Base-by-base conservation (phyloP, 2,113 vertebrate species). In the Onychostruthus taczanowskii region DNA sequence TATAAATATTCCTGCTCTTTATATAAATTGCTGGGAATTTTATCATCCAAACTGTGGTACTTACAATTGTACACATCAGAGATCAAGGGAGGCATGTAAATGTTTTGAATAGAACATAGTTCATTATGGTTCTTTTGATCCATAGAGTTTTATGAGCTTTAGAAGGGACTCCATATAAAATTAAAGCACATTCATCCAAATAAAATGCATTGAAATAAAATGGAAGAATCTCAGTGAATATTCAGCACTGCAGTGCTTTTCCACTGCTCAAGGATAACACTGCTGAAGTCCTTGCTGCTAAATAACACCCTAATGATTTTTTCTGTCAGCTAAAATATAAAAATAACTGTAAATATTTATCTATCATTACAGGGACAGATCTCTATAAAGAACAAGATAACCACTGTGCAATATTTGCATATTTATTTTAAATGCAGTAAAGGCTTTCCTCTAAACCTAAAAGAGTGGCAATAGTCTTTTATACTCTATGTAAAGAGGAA, bases 301-400 rank as follows among this genome's bases (percentile, higher is more conserved):
- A 87, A 83, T 84, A 63, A 80, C 26, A 76, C 4, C 3, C 14
- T 44, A 55, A 59, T 31, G 35, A 64, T 52, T 75, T 22, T 69
- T 95, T 70, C 47, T 89, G 28, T 50, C 88, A 84, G 17, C 31
- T 53, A 53, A 91, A 87, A 69, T 11, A 43, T 24, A 78, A 94
- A 84, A 95, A 75, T 43, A n/a, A 30, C 30, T 69, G 44, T 59
- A 93, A 95, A 84, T 89, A 87, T 91, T 92, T 89, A 33, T 47
- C 35, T 82, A 39, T 37, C 62, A 64, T 81, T 89, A 56, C n/a
- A 75, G 31, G 12, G 22, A 7, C 8, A 84, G 46, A 58, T 53
- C 21, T 76, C 31, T 77, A 30, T 37, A 73, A 85, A 76, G 63
- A 81, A 39, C 33, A 84, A 69, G 28, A 47, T 49, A 90, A 73